phyloP scores from a whole-genome alignment of 2,888 invertebrate genomes.

The Luffia ferchaultella region DNA sequence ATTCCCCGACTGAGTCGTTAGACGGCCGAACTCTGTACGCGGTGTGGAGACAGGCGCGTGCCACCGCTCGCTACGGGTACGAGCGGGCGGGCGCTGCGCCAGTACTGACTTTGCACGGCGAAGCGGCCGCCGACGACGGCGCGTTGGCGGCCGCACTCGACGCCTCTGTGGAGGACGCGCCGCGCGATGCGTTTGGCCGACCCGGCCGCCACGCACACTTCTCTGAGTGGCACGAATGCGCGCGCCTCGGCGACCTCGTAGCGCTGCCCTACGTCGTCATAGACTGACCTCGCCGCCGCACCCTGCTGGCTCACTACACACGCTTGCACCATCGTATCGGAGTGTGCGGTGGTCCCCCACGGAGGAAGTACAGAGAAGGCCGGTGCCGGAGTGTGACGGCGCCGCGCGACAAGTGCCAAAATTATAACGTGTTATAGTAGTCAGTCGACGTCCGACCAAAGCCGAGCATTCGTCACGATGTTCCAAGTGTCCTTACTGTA shows the following conservation, averaged over 20 bases:
- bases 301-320: too few relatives aligned
- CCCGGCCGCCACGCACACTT: slow-evolving; percentile 62
- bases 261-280: slow-evolving; percentile 97
- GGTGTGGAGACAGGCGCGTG: slow-evolving; percentile 22
- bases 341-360: too few relatives aligned
- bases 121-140: slow-evolving; percentile 14
- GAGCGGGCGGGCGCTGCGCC: slow-evolving; percentile 30
- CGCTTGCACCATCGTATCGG: too few relatives aligned
- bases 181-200: slow-evolving; percentile 30
- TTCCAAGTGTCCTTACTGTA: background rate
- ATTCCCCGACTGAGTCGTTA: background rate
- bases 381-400: too few relatives aligned
- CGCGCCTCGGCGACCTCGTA: slow-evolving; percentile 82
- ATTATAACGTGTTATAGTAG: background rate
- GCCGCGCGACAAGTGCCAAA: background rate
- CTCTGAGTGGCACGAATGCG: slow-evolving; percentile 92
- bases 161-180: slow-evolving; percentile 13
- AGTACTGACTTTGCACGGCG: slow-evolving; percentile 23
- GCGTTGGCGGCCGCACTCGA: slow-evolving; percentile 17
- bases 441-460: background rate
- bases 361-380: too few relatives aligned
- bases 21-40: slow-evolving; percentile 29
- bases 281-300: slow-evolving; percentile 70
- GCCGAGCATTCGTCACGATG: too few relatives aligned
- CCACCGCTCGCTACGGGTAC: slow-evolving; percentile 31